A percentile compares a stretch with the other conserved stretches of the same genome.
Evolutionary conservation across 2,888 invertebrate genomes (phyloP).

Genomic region (Melitaea athalia): DNA sequence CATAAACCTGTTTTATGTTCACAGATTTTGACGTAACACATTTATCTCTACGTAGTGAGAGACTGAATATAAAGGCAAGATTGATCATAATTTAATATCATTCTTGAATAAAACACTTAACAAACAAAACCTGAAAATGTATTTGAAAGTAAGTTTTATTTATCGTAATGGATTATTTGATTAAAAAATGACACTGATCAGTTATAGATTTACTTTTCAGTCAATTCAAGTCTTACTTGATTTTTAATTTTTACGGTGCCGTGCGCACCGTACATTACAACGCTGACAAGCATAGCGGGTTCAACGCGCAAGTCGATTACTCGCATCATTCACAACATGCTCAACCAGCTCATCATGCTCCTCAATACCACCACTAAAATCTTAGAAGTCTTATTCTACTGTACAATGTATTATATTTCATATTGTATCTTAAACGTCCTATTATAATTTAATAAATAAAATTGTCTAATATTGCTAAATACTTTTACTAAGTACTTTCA

Average conservation of each 20-base stretch:
- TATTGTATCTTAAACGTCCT: too few species aligned
- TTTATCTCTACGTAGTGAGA: background rate
- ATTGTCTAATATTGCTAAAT: too few species aligned
- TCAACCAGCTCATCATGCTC: too few species aligned
- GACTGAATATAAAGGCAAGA: slow-evolving; percentile 3
- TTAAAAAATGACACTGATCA: background rate
- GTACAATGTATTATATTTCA: too few species aligned
- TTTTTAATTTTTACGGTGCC: slow-evolving; percentile 54
- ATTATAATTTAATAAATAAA: too few species aligned
- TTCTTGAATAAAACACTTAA: background rate
- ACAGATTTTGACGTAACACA: background rate
- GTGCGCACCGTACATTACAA: slow-evolving; percentile 72
- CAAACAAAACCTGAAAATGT: background rate
- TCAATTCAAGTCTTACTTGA: background rate
- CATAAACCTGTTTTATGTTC: slow-evolving; percentile 2
- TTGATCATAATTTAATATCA: background rate
- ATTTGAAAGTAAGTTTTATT: background rate
- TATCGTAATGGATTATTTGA: background rate
- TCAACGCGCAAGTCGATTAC: too few species aligned
- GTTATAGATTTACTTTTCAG: background rate
- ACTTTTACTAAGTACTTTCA: too few species aligned
- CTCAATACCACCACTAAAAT: too few species aligned
- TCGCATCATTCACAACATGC: too few species aligned
- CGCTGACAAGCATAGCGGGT: slow-evolving; percentile 51
- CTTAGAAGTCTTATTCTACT: too few species aligned